Evolutionary conservation across 2,113 vertebrate genomes (phyloP), one percentile per base, ranked within the genome.

Genomic region (Syrrhaptes paradoxus): DNA sequence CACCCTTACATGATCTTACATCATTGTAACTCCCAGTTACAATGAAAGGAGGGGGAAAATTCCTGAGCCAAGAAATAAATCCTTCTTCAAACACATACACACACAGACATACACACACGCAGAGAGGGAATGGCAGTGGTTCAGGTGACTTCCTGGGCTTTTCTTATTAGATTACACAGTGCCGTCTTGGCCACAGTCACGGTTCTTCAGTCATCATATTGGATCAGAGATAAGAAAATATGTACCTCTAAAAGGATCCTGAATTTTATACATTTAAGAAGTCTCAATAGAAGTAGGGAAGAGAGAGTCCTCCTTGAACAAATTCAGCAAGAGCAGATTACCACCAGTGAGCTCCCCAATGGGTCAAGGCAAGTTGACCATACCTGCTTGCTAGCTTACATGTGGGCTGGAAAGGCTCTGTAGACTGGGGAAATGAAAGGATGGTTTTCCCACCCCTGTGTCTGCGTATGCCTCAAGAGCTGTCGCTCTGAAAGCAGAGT

Each of bases 61-160:
- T 89, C 36, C 46, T 55, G 55, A 58, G 89, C 81, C 58, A 75
- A 82, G 91, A 89, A 94, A 78, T 80, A 93, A 94, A 88, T 92
- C 63, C 63, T 88, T 5, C 72, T 94, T 86, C 79, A 75, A 29
- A 43, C 38, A 76, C 32, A 41, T 3, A 57, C 18, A 41, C 11
- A 67, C 36, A 34, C 3, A 55, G 9, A 41, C 21, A 41, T 12
- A 63, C 4, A 32, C 6, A 54, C 25, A 51, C 41, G 5, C 9
- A 41, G 38, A 41, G 16, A 57, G 21, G 41, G 21, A 90, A 10
- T 36, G n/a, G 73, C 61, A 75, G 36, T 36, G 28, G 22, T 81
- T 90, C 48, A 45, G n/a, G 73, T 57, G 32, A 51, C 43, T 67
- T 52, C 22, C 46, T 87, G 85, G 18, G 26, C 45, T 94, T 84